Evolutionary conservation across 2,113 vertebrate species (phyloP), one percentile per base, ranked within the genome.

Genomic region (Rhegmatorhina hoffmannsi): DNA sequence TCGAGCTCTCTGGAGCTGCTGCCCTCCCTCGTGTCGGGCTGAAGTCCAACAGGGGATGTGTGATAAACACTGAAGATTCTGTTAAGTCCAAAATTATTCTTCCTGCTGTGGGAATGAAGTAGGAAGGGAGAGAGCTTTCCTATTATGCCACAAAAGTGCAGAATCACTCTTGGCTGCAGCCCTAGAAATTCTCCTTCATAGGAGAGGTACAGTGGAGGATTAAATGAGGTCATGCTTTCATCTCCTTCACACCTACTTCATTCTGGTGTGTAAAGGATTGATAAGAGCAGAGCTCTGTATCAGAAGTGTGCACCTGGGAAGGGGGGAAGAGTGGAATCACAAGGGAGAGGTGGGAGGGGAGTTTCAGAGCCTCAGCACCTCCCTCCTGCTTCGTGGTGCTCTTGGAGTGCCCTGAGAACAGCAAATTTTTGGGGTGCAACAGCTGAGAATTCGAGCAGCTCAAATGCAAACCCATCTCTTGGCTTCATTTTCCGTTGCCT

Each of bases 51-150:
- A 67, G 18, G n/a, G 76, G 43, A 47, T 91, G 26, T 59, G 11
- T 74, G 59, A 83, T 90, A 88, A 86, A 86, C 56, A 26, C 24
- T 90, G 76, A 77, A 88, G 43, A 60, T 70, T 90, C 93, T 92
- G 17, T 62, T 63, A 88, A 80, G 40, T 70, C 72, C 73, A 83
- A 47, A 92, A 63, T 82, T 80, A 6, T 66, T 90, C 55, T 92
- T 94, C 52, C 34, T 67, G 34, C 59, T 55, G 5, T 77, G 67
- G 15, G n/a, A 38, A 87, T 85, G 59, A 82, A 83, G 49, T 29
- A 17, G 24, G 50, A 85, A 69, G 43, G 62, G 38, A 70, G 85
- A 40, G 67, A 50, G 33, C 26, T 80, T 93, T 79, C 63, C 72
- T 44, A 2, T 59, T 66, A 5, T 13, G 52, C 20, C 19, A 26